These are phyloP conservation scores for Deroptyus accipitrinus DNA, from an alignment of 2,113 vertebrate genomes.

Conservation along the genomic window DNA sequence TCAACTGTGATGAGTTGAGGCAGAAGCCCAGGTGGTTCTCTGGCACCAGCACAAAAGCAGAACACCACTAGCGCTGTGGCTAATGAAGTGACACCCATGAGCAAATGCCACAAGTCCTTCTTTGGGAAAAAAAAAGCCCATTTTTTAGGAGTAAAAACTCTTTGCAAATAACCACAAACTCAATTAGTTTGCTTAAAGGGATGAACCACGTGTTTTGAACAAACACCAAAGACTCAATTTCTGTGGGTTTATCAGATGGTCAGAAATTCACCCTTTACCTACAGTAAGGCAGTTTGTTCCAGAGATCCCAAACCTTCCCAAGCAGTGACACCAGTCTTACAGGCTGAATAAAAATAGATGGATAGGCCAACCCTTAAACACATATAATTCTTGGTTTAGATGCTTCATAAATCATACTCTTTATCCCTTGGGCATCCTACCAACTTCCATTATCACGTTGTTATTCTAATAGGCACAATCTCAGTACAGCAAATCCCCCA, in stretches of 20 bases:
- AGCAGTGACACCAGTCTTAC: background rate
- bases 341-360: background rate
- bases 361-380: constrained; percentile 15
- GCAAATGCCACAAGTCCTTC: background rate
- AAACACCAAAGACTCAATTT: background rate
- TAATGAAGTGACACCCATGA: rapidly evolving
- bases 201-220: background rate
- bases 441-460: constrained; percentile 44
- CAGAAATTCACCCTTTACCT: rapidly evolving
- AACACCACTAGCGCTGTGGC: rapidly evolving
- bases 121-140: rapidly evolving
- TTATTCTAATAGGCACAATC: constrained; percentile 43
- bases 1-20: background rate
- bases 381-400: constrained; percentile 5
- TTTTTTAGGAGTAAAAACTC: background rate
- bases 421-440: constrained; percentile 48
- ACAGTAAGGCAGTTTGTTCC: background rate
- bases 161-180: background rate
- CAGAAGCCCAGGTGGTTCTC: background rate
- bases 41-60: background rate
- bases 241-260: background rate
- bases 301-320: background rate
- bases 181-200: background rate
- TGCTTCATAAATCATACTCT: constrained; percentile 29
- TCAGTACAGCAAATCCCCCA: constrained; percentile 28